Conservation (phyloP, 2,113 vertebrate species). For the Dasyurus viverrinus region DNA sequence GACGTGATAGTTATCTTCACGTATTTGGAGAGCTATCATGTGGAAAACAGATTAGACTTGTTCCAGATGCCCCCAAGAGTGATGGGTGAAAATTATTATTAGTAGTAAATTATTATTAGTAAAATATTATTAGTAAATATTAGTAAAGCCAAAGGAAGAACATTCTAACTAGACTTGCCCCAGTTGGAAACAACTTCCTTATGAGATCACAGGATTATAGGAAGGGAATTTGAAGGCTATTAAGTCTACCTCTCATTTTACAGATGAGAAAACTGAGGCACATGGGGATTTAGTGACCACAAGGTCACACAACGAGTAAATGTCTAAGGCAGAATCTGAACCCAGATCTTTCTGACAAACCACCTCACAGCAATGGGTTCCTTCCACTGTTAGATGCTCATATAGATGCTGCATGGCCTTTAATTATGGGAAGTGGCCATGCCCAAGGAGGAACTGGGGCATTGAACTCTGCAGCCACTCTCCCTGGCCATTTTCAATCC, state of each 20-base stretch:
- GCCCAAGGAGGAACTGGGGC: neutral
- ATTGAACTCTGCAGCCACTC: neutral
- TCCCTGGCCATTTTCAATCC: neutral
- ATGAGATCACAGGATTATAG: neutral
- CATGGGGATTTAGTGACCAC: neutral
- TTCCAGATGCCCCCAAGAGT: neutral
- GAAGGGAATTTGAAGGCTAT: neutral
- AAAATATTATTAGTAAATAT: too few relatives aligned
- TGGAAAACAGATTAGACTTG: neutral
- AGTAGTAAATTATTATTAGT: too few relatives aligned
- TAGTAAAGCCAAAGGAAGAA: neutral
- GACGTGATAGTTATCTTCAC: neutral
- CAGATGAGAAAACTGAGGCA: neutral
- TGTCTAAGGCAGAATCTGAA: neutral
- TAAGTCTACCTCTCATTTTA: neutral
- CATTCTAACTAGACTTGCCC: neutral
- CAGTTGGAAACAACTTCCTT: neutral
- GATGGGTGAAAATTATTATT: neutral
- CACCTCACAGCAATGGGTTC: neutral
- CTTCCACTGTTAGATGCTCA: neutral
- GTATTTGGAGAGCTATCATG: neutral
- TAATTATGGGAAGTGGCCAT: neutral
- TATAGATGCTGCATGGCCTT: neutral
- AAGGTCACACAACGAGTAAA: too few relatives aligned
- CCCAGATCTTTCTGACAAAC: neutral